A percentile compares a stretch with the other conserved stretches of the same genome.
These are phyloP conservation scores for Callopanchax toddi DNA, from an alignment of 2,113 vertebrate species.

Conservation along the genomic window DNA sequence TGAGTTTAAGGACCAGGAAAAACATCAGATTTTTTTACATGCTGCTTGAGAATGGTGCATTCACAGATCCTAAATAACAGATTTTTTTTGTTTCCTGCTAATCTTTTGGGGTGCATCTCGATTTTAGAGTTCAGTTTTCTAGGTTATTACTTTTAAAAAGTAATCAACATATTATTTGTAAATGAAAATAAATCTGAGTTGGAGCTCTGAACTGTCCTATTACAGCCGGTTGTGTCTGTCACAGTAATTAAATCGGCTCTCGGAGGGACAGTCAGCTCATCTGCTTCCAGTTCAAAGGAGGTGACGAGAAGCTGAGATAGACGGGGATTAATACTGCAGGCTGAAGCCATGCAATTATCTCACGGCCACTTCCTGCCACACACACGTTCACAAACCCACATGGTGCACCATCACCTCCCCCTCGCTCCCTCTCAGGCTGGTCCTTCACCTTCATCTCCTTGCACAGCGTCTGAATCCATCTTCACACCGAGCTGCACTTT, in stretches of 20 bases:
- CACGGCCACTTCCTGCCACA: slow-evolving; percentile 58
- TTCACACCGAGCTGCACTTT: slow-evolving; percentile 21
- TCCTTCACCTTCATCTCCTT: slow-evolving; percentile 37
- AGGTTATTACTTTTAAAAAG: too few species aligned
- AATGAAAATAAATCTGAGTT: not conserved
- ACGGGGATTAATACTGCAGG: slow-evolving; percentile 62
- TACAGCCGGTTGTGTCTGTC: slow-evolving; percentile 1
- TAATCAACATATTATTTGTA: not conserved
- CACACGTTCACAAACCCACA: too few species aligned
- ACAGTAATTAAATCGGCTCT: slow-evolving; percentile 45
- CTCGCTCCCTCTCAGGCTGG: slow-evolving; percentile 18
- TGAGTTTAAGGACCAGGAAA: too few species aligned
- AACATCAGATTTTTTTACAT: too few species aligned
- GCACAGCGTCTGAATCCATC: slow-evolving; percentile 22
- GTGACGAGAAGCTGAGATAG: slow-evolving; percentile 33
- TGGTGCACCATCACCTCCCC: slow-evolving; percentile 24
- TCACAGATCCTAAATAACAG: too few species aligned
- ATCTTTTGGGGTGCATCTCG: too few species aligned
- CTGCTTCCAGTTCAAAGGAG: slow-evolving; percentile 49
- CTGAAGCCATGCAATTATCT: too few species aligned
- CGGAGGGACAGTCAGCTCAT: slow-evolving; percentile 35
- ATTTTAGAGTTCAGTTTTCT: too few species aligned
- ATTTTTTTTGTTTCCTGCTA: too few species aligned
- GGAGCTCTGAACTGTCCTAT: not conserved
- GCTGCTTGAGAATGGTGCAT: too few species aligned